These are phyloP conservation scores for Nyctereutes procyonoides DNA, from an alignment of 2,113 vertebrate species.

Conservation along the genomic window DNA sequence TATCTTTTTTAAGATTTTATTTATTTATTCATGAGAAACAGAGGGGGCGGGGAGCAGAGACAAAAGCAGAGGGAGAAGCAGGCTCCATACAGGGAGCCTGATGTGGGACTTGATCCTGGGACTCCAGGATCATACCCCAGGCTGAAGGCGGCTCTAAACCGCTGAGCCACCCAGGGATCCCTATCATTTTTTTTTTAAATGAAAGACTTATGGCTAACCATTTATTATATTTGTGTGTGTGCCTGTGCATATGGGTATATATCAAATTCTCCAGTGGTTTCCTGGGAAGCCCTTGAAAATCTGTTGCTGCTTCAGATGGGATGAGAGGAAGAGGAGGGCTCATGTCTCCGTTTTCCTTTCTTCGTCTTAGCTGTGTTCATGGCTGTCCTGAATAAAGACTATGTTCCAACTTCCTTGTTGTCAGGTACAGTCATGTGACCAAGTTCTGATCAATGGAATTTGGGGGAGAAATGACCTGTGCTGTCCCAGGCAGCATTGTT, in stretches of 20 bases:
- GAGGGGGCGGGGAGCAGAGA: too few relatives aligned
- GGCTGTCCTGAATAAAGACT: not conserved
- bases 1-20: too few relatives aligned
- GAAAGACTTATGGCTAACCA: not conserved
- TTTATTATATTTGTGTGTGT: not conserved
- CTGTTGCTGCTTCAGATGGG: not conserved
- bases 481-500: not conserved
- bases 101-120: too few relatives aligned
- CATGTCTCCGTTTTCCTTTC: not conserved
- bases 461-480: not conserved
- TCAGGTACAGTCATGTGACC: not conserved
- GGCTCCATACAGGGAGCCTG: too few relatives aligned
- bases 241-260: not conserved
- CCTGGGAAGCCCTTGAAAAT: not conserved
- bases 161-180: too few relatives aligned
- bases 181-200: not conserved
- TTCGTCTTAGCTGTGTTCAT: not conserved
- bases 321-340: not conserved
- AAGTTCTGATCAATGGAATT: not conserved
- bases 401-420: not conserved
- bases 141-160: too few relatives aligned
- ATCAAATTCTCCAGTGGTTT: not conserved
- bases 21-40: too few relatives aligned
- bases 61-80: too few relatives aligned
- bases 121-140: too few relatives aligned